Evolutionary conservation across 2,797 vertebrate genomes (phyloP).

Genomic region (Poeciliopsis infans): DNA sequence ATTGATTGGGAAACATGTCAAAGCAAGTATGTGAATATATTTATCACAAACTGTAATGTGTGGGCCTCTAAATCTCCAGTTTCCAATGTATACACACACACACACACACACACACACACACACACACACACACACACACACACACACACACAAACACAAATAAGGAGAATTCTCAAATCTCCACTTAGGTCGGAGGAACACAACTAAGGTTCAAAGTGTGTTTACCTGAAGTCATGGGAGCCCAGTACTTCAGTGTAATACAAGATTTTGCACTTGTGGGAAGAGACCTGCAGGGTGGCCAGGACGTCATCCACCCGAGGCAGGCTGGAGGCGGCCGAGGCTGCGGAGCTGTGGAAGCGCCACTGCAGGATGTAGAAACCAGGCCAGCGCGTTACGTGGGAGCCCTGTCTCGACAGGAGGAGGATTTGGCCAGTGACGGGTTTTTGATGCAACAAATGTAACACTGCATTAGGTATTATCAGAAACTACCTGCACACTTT

Average conservation of each 20-base stretch:
- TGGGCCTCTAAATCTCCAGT: too few species aligned
- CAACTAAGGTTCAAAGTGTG: neutral
- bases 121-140: too few species aligned
- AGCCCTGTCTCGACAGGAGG: constrained; percentile 81
- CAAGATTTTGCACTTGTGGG: constrained; percentile 98
- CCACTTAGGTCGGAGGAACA: neutral
- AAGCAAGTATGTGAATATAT: too few species aligned
- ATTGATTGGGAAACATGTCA: too few species aligned
- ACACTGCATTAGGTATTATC: neutral
- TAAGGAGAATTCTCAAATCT: too few species aligned
- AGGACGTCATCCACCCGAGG: constrained; percentile 93
- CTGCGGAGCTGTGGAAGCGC: constrained; percentile 88
- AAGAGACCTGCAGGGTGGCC: constrained; percentile 93
- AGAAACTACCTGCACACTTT: constrained; percentile 90
- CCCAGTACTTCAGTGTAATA: constrained; percentile 96
- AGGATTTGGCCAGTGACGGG: neutral
- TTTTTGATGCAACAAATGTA: neutral
- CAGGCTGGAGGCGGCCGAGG: constrained; percentile 87
- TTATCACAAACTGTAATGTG: too few species aligned
- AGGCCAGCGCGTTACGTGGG: constrained; percentile 94
- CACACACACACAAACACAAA: too few species aligned
- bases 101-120: too few species aligned
- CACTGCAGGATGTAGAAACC: constrained; percentile 98
- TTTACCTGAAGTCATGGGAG: constrained; percentile 94
- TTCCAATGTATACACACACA: too few species aligned